A percentile compares a stretch with the other conserved stretches of the same genome.
Evolutionary conservation across 30 jellyfish, hydroid and myxozoan genomes (phyloP).

Genomic region (Phacellophora camtschatica): DNA sequence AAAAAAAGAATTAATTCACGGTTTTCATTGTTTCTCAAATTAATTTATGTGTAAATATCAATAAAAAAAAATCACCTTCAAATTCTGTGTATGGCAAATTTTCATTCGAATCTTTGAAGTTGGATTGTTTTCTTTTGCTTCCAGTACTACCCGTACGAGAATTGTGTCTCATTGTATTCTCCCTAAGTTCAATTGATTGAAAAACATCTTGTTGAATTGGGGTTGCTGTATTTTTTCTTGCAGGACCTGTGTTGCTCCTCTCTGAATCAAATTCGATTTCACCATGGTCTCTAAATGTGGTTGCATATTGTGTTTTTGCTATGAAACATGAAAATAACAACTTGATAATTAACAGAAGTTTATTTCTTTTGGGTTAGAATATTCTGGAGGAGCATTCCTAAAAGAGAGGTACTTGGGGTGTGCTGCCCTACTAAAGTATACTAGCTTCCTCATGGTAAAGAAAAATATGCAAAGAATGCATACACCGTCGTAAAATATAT

Average conservation of each 20-base stretch:
- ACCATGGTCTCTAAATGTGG: slow-evolving; percentile 39
- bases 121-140: not conserved
- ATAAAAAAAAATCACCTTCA: no score
- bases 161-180: not conserved
- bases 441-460: no score
- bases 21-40: no score
- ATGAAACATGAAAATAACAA: not conserved
- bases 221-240: not conserved
- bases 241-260: not conserved
- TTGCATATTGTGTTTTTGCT: not conserved
- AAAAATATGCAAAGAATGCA: no score
- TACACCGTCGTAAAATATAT: no score
- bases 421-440: no score
- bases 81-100: slow-evolving; percentile 64
- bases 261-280: slow-evolving; percentile 27
- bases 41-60: no score
- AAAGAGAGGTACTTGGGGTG: no score
- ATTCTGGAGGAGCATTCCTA: no score
- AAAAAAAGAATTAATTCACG: no score
- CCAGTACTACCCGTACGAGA: not conserved
- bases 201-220: not conserved
- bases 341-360: not conserved
- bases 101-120: slow-evolving; percentile 40
- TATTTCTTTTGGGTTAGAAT: no score
- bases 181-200: slow-evolving; percentile 34